phyloP scores from a whole-genome alignment of 2,888 invertebrate species.

The Aquatica leii region DNA sequence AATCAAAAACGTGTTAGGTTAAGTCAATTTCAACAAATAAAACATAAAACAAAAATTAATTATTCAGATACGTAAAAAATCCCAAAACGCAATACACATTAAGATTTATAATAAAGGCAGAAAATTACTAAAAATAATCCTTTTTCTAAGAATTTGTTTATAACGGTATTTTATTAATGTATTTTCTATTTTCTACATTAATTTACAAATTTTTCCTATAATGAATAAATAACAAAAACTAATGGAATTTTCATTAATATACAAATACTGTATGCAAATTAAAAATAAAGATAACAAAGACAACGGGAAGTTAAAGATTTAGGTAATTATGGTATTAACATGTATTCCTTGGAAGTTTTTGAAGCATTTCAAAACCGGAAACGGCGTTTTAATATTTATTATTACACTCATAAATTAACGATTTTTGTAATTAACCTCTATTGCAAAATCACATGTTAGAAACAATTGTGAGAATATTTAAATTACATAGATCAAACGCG shows the following conservation, averaged over 20 bases:
- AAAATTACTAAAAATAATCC: too few species aligned
- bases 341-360: constrained; percentile 1
- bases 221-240: neutral
- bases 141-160: too few species aligned
- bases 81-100: too few species aligned
- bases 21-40: too few species aligned
- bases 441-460: constrained; percentile 1
- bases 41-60: too few species aligned
- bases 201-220: neutral
- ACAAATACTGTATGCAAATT: neutral
- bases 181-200: too few species aligned
- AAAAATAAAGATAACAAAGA: neutral
- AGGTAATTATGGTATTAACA: constrained; percentile 19
- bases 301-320: constrained; percentile 14
- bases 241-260: neutral
- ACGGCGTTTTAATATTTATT: constrained; percentile 9
- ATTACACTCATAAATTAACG: neutral
- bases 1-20: too few species aligned
- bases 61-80: too few species aligned
- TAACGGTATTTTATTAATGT: too few species aligned
- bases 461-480: too few species aligned
- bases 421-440: constrained; percentile 10
- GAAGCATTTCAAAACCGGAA: constrained; percentile 11
- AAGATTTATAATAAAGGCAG: too few species aligned
- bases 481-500: too few species aligned